Conservation (phyloP, 2,113 vertebrate genomes). For the Oriolus oriolus region DNA sequence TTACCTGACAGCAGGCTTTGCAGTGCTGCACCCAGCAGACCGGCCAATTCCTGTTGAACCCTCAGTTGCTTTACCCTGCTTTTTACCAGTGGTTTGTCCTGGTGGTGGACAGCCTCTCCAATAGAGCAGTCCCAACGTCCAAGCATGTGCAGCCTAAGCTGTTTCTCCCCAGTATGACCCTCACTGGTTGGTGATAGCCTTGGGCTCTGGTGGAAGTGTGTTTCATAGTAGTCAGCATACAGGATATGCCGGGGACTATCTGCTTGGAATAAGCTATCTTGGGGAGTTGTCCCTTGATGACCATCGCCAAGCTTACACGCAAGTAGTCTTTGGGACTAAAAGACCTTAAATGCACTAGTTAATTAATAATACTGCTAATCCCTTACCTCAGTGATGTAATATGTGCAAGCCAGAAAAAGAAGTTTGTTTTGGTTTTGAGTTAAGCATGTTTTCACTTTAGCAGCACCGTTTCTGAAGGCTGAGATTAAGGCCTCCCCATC, state of each 20-base stretch:
- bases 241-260: not conserved
- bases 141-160: not conserved
- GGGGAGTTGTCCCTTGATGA: not conserved
- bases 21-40: not conserved
- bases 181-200: not conserved
- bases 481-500: not conserved
- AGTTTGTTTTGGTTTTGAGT: conserved; percentile 13
- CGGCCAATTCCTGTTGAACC: accelerated
- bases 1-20: not conserved
- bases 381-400: not conserved
- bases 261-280: not conserved
- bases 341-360: not conserved
- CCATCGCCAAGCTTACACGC: not conserved
- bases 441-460: not conserved
- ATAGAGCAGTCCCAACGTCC: not conserved
- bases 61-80: not conserved
- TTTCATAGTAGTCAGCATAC: not conserved
- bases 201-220: not conserved
- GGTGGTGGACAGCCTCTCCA: not conserved
- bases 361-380: not conserved
- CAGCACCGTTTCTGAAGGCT: not conserved
- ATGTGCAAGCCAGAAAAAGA: not conserved
- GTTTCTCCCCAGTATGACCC: not conserved
- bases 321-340: not conserved
- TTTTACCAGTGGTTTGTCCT: not conserved